Conservation (phyloP, 1,140 invertebrate species). For the Heterodera carotae region DNA sequence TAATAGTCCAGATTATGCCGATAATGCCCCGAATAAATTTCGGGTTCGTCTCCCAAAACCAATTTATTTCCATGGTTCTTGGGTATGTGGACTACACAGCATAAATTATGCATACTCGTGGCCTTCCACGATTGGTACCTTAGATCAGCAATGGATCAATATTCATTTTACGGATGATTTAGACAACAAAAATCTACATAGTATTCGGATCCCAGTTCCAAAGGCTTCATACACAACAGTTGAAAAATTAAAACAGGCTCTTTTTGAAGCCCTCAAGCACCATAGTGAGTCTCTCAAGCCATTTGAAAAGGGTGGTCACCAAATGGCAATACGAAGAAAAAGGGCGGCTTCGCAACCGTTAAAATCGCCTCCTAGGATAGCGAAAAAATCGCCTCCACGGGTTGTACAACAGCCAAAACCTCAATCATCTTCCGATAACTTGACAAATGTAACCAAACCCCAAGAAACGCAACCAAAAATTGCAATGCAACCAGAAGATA, state of each 20-base stretch:
- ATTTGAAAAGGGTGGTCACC: too few relatives aligned
- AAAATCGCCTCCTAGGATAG: neutral
- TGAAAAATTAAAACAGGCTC: neutral
- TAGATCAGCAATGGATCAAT: constrained; percentile 15
- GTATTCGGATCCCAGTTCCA: neutral
- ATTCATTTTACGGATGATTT: constrained; percentile 2
- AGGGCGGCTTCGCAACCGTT: neutral
- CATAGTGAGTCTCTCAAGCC: neutral
- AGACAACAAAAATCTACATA: neutral
- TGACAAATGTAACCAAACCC: neutral
- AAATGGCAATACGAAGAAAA: neutral
- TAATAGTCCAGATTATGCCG: constrained; percentile 15
- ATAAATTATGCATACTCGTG: constrained; percentile 14
- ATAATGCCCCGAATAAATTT: constrained; percentile 15
- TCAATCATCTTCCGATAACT: neutral
- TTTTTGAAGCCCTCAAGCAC: neutral
- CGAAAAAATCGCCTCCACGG: neutral
- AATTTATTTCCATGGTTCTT: constrained; percentile 3
- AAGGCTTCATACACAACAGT: neutral
- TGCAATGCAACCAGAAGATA: too few relatives aligned
- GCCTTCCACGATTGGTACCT: constrained; percentile 13
- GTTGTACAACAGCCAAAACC: neutral
- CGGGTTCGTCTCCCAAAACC: constrained; percentile 12
- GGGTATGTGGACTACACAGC: constrained; percentile 18
- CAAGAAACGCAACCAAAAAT: too few relatives aligned